These are phyloP conservation scores for Neoascia interrupta DNA, from an alignment of 2,888 invertebrate genomes.

Conservation along the genomic window DNA sequence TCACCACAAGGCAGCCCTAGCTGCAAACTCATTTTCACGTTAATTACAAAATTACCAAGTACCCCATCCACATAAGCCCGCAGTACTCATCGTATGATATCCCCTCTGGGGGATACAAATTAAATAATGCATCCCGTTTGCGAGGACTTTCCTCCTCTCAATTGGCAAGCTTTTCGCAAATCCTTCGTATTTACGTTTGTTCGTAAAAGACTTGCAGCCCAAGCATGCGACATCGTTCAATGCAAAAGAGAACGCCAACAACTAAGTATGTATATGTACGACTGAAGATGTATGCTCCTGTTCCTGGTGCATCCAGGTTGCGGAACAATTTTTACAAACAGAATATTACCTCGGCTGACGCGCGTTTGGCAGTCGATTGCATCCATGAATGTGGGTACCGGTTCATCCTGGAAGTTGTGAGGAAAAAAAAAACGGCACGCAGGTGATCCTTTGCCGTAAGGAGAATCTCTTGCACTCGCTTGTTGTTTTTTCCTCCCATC, in stretches of 20 bases:
- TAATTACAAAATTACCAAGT: no score
- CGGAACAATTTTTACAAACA: constrained; percentile 31
- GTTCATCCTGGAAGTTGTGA: no score
- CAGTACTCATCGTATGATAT: no score
- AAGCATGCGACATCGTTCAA: constrained; percentile 4
- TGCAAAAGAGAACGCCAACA: constrained; percentile 2
- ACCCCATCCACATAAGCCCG: no score
- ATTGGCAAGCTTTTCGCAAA: constrained; percentile 31
- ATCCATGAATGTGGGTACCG: constrained; percentile 9
- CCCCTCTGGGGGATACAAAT: constrained; percentile 1
- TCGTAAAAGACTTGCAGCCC: constrained; percentile 26
- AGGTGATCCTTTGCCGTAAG: constrained; percentile 13
- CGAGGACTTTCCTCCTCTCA: constrained; percentile 37
- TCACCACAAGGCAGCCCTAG: no score
- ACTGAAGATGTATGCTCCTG: no score
- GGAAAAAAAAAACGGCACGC: neutral
- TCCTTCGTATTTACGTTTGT: constrained; percentile 29
- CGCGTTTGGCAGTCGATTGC: constrained; percentile 53
- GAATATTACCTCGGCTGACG: constrained; percentile 29
- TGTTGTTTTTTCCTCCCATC: constrained; percentile 40
- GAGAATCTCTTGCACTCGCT: no score
- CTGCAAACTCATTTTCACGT: no score
- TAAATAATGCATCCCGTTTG: constrained; percentile 32
- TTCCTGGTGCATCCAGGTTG: neutral
- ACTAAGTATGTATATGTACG: neutral